These are phyloP conservation scores for Craniophora ligustri DNA, from an alignment of 2,888 invertebrate species.

Conservation along the genomic window DNA sequence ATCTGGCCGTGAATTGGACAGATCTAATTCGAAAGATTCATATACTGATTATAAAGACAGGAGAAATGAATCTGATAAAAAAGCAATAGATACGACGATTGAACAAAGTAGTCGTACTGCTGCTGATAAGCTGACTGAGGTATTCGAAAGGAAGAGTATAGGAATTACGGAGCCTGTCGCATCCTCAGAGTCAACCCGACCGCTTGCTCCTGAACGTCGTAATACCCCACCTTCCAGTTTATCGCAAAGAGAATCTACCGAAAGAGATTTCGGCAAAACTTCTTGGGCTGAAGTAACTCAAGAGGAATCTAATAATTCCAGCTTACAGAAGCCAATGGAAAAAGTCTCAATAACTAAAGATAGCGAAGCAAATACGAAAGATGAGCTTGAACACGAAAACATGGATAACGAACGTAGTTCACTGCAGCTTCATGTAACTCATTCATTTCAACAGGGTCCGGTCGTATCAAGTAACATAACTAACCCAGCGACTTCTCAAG, in stretches of 20 bases:
- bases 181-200: constrained; percentile 68
- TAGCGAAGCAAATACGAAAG: constrained; percentile 59
- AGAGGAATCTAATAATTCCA: constrained; percentile 71
- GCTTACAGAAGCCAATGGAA: constrained; percentile 62
- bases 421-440: constrained; percentile 45
- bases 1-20: constrained; percentile 78
- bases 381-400: constrained; percentile 57
- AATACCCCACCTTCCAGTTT: constrained; percentile 76
- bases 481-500: constrained; percentile 58
- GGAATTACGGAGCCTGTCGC: constrained; percentile 76
- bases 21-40: constrained; percentile 84
- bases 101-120: constrained; percentile 80
- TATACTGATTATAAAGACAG: constrained; percentile 85
- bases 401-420: constrained; percentile 55
- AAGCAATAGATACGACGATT: constrained; percentile 72
- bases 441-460: constrained; percentile 42
- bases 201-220: constrained; percentile 84
- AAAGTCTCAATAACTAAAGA: constrained; percentile 64
- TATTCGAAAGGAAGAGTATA: constrained; percentile 85
- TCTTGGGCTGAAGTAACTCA: constrained; percentile 86
- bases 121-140: constrained; percentile 84
- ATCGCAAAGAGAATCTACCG: constrained; percentile 82
- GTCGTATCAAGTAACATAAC: constrained; percentile 49
- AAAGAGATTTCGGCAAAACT: constrained; percentile 80
- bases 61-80: constrained; percentile 84